These are phyloP conservation scores for Pantelozetes paolii DNA, from an alignment of 2,888 invertebrate species.

Conservation along the genomic window DNA sequence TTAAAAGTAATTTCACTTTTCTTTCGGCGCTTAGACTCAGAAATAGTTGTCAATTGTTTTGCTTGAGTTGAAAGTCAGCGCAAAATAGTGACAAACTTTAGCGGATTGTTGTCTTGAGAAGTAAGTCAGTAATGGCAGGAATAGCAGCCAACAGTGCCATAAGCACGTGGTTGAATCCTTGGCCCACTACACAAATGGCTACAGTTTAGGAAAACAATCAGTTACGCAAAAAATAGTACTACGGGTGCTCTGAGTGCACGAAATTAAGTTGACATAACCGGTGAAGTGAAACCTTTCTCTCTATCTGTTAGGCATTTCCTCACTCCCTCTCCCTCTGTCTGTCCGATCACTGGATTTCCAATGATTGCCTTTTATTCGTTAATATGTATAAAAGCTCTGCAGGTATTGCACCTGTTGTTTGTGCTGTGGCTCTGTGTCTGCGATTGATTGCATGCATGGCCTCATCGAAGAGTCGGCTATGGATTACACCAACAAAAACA, in stretches of 20 bases:
- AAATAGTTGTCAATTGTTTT: conserved; percentile 2
- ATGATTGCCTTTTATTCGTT: not conserved
- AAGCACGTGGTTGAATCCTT: conserved; percentile 33
- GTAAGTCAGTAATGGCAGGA: conserved; percentile 13
- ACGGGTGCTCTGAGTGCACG: not conserved
- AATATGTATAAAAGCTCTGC: conserved; percentile 11
- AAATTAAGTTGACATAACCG: conserved; percentile 30
- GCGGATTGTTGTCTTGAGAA: not conserved
- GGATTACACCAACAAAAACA: conserved; percentile 8
- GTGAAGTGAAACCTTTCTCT: conserved; percentile 25
- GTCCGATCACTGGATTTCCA: not conserved
- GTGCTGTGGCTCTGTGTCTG: not conserved
- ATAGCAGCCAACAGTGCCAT: not conserved
- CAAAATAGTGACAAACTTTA: not conserved
- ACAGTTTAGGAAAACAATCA: conserved; percentile 29
- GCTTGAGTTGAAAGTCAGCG: not conserved
- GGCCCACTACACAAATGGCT: conserved; percentile 31
- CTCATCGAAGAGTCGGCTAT: conserved; percentile 23
- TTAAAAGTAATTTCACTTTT: not conserved
- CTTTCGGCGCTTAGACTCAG: no score
- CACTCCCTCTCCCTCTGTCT: conserved; percentile 40
- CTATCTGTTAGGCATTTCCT: conserved; percentile 17
- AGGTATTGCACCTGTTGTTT: conserved; percentile 36
- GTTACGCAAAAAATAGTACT: conserved; percentile 25
- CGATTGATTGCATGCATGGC: conserved; percentile 34